These are phyloP conservation scores for Heliconius hortense DNA, from an alignment of 2,888 invertebrate species.

Conservation along the genomic window DNA sequence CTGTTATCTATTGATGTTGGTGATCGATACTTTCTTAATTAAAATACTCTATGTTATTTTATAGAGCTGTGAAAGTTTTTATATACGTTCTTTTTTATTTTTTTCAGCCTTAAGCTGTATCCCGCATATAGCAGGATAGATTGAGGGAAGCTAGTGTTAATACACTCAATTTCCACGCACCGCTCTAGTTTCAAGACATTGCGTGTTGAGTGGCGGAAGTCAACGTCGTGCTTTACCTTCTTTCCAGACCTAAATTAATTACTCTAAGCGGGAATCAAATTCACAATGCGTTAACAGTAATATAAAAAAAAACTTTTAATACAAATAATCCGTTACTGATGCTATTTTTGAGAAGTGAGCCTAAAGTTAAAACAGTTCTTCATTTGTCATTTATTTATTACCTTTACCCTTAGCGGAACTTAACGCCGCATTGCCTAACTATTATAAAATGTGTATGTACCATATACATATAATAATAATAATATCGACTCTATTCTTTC, in stretches of 20 bases:
- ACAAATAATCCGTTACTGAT: too few species aligned
- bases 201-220: background rate
- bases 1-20: slow-evolving; percentile 3
- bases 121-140: too few species aligned
- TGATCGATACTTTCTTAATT: slow-evolving; percentile 13
- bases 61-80: background rate
- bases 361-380: background rate
- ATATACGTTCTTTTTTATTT: background rate
- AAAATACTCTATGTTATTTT: background rate
- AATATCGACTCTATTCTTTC: too few species aligned
- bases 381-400: too few species aligned
- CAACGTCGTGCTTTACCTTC: background rate
- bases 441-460: background rate
- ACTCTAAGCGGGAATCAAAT: too few species aligned
- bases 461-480: too few species aligned
- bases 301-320: too few species aligned
- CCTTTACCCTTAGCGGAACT: background rate
- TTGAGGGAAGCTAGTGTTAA: too few species aligned
- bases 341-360: background rate
- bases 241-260: background rate
- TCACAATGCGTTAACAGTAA: too few species aligned
- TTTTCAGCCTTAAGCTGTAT: too few species aligned
- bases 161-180: too few species aligned
- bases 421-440: background rate
- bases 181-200: too few species aligned